These are phyloP conservation scores for Epicauta chinensis DNA, from an alignment of 1,140 invertebrate species.

Conservation along the genomic window DNA sequence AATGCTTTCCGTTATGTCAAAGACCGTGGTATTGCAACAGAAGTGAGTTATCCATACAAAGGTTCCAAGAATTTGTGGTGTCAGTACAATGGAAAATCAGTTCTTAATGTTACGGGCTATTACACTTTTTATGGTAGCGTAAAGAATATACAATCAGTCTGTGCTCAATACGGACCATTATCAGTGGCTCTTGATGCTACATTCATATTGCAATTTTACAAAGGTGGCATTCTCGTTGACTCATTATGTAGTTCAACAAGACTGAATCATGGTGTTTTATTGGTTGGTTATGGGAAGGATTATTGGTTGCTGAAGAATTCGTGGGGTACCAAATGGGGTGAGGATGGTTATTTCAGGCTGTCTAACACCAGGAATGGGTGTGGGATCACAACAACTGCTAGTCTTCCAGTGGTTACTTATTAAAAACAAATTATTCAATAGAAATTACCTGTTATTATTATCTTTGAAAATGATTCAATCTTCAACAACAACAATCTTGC, in stretches of 20 bases:
- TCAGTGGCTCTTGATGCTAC: slow-evolving; percentile 85
- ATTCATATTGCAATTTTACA: slow-evolving; percentile 16
- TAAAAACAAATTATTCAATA: too few species aligned
- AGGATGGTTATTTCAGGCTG: slow-evolving; percentile 38
- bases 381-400: slow-evolving; percentile 55
- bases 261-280: slow-evolving; percentile 22
- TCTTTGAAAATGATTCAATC: too few species aligned
- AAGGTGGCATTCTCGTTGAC: slow-evolving; percentile 12
- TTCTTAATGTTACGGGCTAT: slow-evolving; percentile 36
- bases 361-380: slow-evolving; percentile 58
- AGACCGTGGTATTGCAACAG: background rate
- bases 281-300: slow-evolving; percentile 19
- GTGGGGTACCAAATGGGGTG: slow-evolving; percentile 23
- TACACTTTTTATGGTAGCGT: slow-evolving; percentile 45
- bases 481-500: too few species aligned
- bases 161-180: slow-evolving; percentile 81
- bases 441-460: too few species aligned
- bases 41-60: slow-evolving; percentile 3
- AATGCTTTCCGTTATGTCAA: slow-evolving; percentile 5
- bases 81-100: slow-evolving; percentile 40
- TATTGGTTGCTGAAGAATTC: slow-evolving; percentile 28
- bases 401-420: slow-evolving; percentile 38
- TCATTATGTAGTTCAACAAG: background rate
- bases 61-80: background rate
- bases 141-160: slow-evolving; percentile 60